Conservation (phyloP, 2,113 vertebrate species). For the Passer domesticus region DNA sequence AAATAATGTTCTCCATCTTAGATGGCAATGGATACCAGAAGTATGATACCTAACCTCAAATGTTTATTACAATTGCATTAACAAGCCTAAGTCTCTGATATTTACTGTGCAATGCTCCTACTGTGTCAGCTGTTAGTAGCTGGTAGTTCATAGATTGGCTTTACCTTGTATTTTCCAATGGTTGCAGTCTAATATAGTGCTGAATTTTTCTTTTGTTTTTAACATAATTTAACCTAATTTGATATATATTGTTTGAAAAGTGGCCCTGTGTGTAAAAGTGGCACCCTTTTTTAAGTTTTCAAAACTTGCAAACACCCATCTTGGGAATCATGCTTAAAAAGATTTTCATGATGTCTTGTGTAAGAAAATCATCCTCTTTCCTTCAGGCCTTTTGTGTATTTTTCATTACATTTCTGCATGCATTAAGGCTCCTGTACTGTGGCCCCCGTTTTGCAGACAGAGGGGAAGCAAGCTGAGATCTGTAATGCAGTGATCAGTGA, state of each 20-base stretch:
- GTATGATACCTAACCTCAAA: too few relatives aligned
- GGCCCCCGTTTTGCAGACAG: not conserved
- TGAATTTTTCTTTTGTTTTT: not conserved
- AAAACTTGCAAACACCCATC: not conserved
- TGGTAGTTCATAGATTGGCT: not conserved
- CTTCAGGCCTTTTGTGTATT: not conserved
- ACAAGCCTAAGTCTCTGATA: not conserved
- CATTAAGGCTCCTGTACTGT: not conserved
- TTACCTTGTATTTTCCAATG: not conserved
- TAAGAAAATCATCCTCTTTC: not conserved
- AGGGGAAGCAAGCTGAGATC: not conserved
- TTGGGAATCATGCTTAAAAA: not conserved
- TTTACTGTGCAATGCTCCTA: not conserved
- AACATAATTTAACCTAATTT: not conserved
- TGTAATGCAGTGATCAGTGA: accelerated
- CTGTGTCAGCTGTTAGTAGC: not conserved
- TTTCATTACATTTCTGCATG: not conserved
- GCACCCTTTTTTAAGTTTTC: not conserved
- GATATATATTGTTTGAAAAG: not conserved
- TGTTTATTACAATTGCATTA: too few relatives aligned
- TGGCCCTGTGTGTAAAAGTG: accelerated
- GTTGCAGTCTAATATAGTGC: not conserved
- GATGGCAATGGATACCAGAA: not conserved
- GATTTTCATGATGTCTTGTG: not conserved
- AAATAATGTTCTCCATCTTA: not conserved